These are phyloP conservation scores for Galaxea fascicularis DNA, from an alignment of 92 coral and sea anemone genomes.

Conservation along the genomic window DNA sequence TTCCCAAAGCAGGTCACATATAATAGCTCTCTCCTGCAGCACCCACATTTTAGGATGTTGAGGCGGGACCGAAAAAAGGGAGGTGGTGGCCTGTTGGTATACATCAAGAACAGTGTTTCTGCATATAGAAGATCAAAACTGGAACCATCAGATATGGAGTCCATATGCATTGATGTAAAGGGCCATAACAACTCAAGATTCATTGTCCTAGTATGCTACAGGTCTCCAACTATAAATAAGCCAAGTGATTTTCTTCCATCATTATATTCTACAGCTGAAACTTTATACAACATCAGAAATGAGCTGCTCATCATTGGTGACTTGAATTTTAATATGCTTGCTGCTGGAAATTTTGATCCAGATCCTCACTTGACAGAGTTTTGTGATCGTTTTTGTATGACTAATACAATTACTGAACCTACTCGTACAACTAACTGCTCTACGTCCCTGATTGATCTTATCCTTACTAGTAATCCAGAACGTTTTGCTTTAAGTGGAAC, in stretches of 20 bases:
- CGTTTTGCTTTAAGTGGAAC: conserved; percentile 48
- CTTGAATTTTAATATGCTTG: too few relatives aligned
- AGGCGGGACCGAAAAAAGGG: conserved; percentile 57
- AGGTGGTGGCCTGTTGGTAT: too few relatives aligned
- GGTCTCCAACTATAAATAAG: too few relatives aligned
- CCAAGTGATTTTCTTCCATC: too few relatives aligned
- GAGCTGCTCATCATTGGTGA: too few relatives aligned
- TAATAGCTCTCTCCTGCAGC: conserved; percentile 25
- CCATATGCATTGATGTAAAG: conserved; percentile 57
- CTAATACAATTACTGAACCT: conserved; percentile 28
- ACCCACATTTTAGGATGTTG: conserved; percentile 53
- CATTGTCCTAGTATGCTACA: conserved; percentile 54
- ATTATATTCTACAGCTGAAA: too few relatives aligned
- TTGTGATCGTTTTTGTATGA: too few relatives aligned
- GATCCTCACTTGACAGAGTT: too few relatives aligned
- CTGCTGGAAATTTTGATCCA: too few relatives aligned
- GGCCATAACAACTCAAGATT: conserved; percentile 50
- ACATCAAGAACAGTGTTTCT: too few relatives aligned
- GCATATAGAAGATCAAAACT: conserved; percentile 46
- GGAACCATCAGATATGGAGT: conserved; percentile 59
- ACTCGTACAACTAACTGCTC: conserved; percentile 35
- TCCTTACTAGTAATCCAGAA: conserved; percentile 49
- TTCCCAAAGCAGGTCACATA: too few relatives aligned
- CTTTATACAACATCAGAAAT: too few relatives aligned
- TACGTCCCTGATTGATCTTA: conserved; percentile 29